phyloP scores from a whole-genome alignment of 2,113 vertebrate genomes.

The Himantopus leucocephalus region DNA sequence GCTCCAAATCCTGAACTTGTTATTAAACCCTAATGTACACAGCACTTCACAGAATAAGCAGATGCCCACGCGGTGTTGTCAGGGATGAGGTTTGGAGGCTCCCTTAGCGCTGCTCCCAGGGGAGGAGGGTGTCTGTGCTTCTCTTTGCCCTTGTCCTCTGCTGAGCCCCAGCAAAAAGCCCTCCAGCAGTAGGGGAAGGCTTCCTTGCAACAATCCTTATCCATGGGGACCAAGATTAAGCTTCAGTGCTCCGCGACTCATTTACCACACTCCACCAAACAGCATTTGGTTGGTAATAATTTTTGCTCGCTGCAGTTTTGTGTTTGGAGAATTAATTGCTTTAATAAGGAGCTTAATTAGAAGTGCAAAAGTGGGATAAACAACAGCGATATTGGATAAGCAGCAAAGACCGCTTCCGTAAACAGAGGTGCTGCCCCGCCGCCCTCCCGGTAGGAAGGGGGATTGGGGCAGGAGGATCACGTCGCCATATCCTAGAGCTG shows the following conservation, averaged over 20 bases:
- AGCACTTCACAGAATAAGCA: background rate
- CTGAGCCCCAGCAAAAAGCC: background rate
- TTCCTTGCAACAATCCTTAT: background rate
- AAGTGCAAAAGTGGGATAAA: slow-evolving; percentile 21
- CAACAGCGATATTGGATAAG: background rate
- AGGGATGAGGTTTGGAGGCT: background rate
- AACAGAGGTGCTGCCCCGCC: background rate
- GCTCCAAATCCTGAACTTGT: background rate
- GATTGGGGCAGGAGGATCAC: background rate
- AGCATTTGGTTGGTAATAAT: background rate
- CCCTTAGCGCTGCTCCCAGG: background rate
- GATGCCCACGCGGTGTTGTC: background rate
- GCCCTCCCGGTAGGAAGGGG: background rate
- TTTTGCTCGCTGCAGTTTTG: background rate
- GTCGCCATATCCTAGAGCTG: background rate
- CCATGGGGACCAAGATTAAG: background rate
- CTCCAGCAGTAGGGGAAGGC: background rate
- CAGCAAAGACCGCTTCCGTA: fast-evolving
- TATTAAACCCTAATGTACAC: background rate
- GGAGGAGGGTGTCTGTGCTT: background rate
- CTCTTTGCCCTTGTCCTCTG: background rate
- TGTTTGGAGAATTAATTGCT: slow-evolving; percentile 58
- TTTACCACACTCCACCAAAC: slow-evolving; percentile 39
- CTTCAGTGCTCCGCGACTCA: background rate
- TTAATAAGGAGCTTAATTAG: slow-evolving; percentile 61